Conservation (phyloP, 2,113 vertebrate species). For the Perca flavescens region DNA sequence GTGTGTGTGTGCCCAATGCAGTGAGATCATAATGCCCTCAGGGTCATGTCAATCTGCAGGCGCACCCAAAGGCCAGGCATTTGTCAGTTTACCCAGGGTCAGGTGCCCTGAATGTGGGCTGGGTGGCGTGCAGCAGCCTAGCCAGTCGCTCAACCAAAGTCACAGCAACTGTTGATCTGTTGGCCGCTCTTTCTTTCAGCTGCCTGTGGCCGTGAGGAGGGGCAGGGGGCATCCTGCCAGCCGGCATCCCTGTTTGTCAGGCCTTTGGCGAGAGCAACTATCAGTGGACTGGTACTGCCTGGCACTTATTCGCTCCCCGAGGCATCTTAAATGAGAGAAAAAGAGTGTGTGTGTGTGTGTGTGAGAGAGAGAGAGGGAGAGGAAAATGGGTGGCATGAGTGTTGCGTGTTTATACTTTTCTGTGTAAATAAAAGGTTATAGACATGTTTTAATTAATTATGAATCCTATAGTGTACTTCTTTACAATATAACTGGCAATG, state of each 20-base stretch:
- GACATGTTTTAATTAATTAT: not conserved
- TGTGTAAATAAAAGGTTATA: not conserved
- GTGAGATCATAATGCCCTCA: slow-evolving; percentile 43
- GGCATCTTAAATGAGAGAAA: slow-evolving; percentile 55
- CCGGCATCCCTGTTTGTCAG: slow-evolving; percentile 68
- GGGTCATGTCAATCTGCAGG: slow-evolving; percentile 57
- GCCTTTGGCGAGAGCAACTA: slow-evolving; percentile 51
- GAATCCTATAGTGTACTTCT: not conserved
- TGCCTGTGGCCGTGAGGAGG: slow-evolving; percentile 59
- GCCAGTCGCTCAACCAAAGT: slow-evolving; percentile 71
- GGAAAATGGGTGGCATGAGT: slow-evolving; percentile 6
- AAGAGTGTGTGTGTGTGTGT: not conserved
- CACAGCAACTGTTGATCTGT: slow-evolving; percentile 77
- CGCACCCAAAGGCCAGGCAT: slow-evolving; percentile 67
- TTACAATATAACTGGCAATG: not conserved
- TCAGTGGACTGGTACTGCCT: slow-evolving; percentile 71
- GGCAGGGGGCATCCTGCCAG: slow-evolving; percentile 56
- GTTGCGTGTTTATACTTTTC: slow-evolving; percentile 19
- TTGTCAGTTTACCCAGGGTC: slow-evolving; percentile 81
- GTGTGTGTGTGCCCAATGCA: slow-evolving; percentile 10
- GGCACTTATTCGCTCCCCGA: slow-evolving; percentile 66
- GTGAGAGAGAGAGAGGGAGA: not conserved
- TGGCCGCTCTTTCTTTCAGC: slow-evolving; percentile 71
- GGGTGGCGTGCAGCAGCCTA: slow-evolving; percentile 66
- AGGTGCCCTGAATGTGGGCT: slow-evolving; percentile 65